Conservation (phyloP, 1,140 invertebrate genomes). For the Drosophila albomicans region DNA sequence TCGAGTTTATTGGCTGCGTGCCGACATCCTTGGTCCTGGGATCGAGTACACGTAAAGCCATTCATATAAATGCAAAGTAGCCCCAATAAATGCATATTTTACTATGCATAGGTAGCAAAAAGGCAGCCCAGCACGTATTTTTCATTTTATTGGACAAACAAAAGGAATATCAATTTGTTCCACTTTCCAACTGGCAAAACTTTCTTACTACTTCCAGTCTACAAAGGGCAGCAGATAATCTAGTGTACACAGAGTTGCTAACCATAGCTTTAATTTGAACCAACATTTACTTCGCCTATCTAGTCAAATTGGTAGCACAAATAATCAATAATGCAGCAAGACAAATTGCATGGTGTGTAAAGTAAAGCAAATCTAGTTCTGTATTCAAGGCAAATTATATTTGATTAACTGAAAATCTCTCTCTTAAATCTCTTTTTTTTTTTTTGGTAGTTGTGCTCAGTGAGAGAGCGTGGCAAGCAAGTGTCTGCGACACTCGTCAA, state of each 20-base stretch:
- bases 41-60: slow-evolving; percentile 34
- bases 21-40: slow-evolving; percentile 42
- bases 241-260: too few relatives aligned
- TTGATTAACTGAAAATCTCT: slow-evolving; percentile 46
- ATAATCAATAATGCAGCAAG: slow-evolving; percentile 41
- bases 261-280: too few relatives aligned
- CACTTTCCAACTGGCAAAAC: not conserved
- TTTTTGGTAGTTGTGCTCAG: slow-evolving; percentile 9
- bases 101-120: slow-evolving; percentile 43
- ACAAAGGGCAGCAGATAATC: not conserved
- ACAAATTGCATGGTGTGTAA: slow-evolving; percentile 11
- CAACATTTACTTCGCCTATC: too few relatives aligned
- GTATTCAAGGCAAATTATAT: slow-evolving; percentile 36
- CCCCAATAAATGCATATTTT: slow-evolving; percentile 70
- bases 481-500: slow-evolving; percentile 44
- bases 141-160: slow-evolving; percentile 7
- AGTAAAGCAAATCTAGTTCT: not conserved
- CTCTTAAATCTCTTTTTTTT: not conserved
- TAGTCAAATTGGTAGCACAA: slow-evolving; percentile 13
- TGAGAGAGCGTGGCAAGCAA: slow-evolving; percentile 35
- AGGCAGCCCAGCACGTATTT: not conserved
- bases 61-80: slow-evolving; percentile 78
- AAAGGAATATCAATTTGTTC: slow-evolving; percentile 33
- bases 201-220: not conserved
- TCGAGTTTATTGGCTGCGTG: slow-evolving; percentile 65